phyloP scores from a whole-genome alignment of 2,888 invertebrate species.

The Therioaphis trifolii region DNA sequence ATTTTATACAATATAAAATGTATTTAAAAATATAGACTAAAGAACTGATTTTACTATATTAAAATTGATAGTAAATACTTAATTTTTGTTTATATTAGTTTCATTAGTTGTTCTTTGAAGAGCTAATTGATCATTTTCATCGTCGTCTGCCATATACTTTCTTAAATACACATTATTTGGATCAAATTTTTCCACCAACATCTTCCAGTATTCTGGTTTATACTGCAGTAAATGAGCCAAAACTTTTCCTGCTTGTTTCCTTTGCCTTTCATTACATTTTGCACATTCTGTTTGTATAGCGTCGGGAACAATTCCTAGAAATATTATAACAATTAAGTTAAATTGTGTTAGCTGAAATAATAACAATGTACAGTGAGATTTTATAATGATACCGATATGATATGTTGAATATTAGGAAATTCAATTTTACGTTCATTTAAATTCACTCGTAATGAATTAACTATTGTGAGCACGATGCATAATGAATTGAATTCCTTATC shows the following conservation, averaged over 20 bases:
- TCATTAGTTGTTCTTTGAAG: slow-evolving; percentile 4
- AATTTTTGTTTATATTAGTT: background rate
- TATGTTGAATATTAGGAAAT: too few species aligned
- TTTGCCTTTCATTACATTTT: slow-evolving; percentile 66
- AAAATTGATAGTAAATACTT: background rate
- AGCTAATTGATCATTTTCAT: slow-evolving; percentile 12
- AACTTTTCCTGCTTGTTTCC: slow-evolving; percentile 65
- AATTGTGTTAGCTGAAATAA: too few species aligned
- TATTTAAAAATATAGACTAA: background rate
- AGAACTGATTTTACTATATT: background rate
- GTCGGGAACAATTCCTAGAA: slow-evolving; percentile 66
- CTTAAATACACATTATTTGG: slow-evolving; percentile 63
- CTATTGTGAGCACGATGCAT: too few species aligned
- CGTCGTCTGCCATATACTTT: slow-evolving; percentile 48
- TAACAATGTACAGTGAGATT: too few species aligned
- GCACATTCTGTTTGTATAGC: slow-evolving; percentile 66
- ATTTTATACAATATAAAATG: background rate
- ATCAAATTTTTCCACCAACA: slow-evolving; percentile 66
- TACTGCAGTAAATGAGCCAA: slow-evolving; percentile 65
- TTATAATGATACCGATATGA: too few species aligned
- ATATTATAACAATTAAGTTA: too few species aligned
- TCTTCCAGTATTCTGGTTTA: slow-evolving; percentile 65
- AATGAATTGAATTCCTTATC: too few species aligned
- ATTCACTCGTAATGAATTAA: too few species aligned
- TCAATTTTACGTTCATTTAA: too few species aligned